phyloP scores from a whole-genome alignment of 1,140 invertebrate species.

The Formica exsecta region DNA sequence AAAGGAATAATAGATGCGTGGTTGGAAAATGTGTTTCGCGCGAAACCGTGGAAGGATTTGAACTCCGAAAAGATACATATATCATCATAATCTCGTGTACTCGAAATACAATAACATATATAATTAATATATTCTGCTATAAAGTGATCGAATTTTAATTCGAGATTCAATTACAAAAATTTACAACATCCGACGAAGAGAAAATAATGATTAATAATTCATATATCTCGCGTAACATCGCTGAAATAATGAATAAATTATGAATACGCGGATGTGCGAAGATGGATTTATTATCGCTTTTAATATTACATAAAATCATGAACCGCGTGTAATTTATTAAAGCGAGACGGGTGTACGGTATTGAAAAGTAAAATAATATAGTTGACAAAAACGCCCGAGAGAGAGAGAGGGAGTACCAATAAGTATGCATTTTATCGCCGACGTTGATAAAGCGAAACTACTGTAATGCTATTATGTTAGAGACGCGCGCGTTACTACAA shows the following conservation, averaged over 20 bases:
- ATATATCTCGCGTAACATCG: neutral
- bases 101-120: too few species aligned
- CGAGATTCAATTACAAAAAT: neutral
- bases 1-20: neutral
- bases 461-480: constrained; percentile 48
- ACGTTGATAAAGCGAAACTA: constrained; percentile 59
- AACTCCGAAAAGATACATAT: neutral
- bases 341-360: neutral
- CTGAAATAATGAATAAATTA: constrained; percentile 20
- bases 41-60: neutral
- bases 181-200: neutral
- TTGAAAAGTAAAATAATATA: constrained; percentile 29
- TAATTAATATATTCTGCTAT: too few species aligned
- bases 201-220: constrained; percentile 21
- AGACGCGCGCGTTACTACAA: constrained; percentile 43
- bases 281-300: constrained; percentile 34
- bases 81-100: too few species aligned
- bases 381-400: neutral
- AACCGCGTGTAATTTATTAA: constrained; percentile 19
- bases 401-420: constrained; percentile 7
- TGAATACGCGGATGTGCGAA: neutral
- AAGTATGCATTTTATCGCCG: constrained; percentile 44
- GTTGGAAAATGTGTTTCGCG: neutral
- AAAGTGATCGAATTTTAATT: neutral
- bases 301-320: constrained; percentile 27